phyloP scores from a whole-genome alignment of 2,113 vertebrate genomes.

The Ageneiosus marmoratus region DNA sequence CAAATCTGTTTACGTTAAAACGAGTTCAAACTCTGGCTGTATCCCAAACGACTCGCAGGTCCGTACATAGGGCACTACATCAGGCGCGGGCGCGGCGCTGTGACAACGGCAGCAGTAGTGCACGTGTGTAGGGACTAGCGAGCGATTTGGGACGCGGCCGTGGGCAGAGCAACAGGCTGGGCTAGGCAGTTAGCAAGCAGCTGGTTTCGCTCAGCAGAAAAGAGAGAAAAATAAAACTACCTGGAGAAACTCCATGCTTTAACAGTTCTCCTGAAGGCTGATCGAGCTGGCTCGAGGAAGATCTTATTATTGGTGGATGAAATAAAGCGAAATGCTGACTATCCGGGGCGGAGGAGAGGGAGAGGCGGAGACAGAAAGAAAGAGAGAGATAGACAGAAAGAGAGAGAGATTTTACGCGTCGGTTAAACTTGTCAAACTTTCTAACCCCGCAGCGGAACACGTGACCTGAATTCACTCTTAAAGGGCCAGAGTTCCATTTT shows the following conservation, averaged over 20 bases:
- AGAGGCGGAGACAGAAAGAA: background rate
- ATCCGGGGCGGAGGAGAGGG: background rate
- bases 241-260: constrained; percentile 48
- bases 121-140: background rate
- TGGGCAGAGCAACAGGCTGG: background rate
- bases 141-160: constrained; percentile 1
- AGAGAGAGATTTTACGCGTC: constrained; percentile 21
- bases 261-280: background rate
- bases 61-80: background rate
- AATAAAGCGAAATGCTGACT: background rate
- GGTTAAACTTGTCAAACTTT: constrained; percentile 57
- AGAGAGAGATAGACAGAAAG: background rate
- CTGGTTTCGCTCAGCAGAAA: background rate
- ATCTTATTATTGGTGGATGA: background rate
- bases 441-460: constrained; percentile 17
- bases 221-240: background rate
- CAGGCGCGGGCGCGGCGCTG: too few species aligned
- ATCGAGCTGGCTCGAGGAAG: background rate
- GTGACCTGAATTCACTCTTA: constrained; percentile 47
- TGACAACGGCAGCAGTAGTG: background rate
- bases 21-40: background rate
- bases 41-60: background rate
- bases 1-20: background rate
- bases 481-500: constrained; percentile 13
- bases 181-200: constrained; percentile 6